Conservation (phyloP, 2,888 invertebrate genomes). For the Agrotis puta region DNA sequence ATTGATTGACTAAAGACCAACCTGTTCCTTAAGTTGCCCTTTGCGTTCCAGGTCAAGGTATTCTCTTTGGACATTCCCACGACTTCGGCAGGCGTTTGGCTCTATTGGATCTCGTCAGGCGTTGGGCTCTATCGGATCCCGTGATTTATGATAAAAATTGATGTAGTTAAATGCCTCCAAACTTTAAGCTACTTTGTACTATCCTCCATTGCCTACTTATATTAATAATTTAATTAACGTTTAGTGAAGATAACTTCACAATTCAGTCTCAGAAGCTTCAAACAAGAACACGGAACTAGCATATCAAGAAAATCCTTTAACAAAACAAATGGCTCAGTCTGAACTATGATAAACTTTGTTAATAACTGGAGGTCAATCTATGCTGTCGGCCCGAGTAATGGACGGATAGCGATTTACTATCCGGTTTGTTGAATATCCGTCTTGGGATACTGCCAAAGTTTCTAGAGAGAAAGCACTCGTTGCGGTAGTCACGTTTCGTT, state of each 20-base stretch:
- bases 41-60: too few species aligned
- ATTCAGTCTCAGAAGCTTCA: slow-evolving; percentile 12
- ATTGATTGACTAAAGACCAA: too few species aligned
- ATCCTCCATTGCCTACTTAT: neutral
- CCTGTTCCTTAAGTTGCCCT: too few species aligned
- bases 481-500: slow-evolving; percentile 7
- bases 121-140: too few species aligned
- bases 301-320: slow-evolving; percentile 49
- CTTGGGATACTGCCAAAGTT: slow-evolving; percentile 23
- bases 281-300: slow-evolving; percentile 34
- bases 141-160: neutral
- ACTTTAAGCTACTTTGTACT: neutral
- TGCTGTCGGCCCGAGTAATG: slow-evolving; percentile 2
- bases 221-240: slow-evolving; percentile 22
- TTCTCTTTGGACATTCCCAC: too few species aligned
- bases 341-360: slow-evolving; percentile 70
- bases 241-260: slow-evolving; percentile 17
- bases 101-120: too few species aligned
- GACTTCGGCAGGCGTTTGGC: too few species aligned
- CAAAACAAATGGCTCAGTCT: slow-evolving; percentile 59
- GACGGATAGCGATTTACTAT: slow-evolving; percentile 47
- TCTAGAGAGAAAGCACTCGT: neutral
- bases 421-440: neutral
- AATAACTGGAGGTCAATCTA: slow-evolving; percentile 67
- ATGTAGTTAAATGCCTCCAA: neutral